phyloP scores from a whole-genome alignment of 2,797 vertebrate genomes.

The Astyanax mexicanus region DNA sequence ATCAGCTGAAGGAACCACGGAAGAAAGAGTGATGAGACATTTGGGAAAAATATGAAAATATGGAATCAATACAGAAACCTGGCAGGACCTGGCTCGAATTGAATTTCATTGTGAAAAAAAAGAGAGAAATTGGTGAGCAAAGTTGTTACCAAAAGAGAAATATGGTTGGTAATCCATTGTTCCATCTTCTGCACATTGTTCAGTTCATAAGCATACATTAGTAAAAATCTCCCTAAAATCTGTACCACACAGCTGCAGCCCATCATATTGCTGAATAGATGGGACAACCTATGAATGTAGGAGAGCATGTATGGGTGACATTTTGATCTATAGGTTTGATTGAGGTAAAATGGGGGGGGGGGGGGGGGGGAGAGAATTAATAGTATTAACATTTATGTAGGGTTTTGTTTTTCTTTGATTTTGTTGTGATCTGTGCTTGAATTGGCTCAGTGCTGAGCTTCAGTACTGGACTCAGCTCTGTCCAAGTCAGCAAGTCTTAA shows the following conservation, averaged over 20 bases:
- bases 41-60: conserved; percentile 70
- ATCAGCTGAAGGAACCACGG: conserved; percentile 59
- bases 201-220: conserved; percentile 63
- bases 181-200: conserved; percentile 60
- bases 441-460: conserved; percentile 55
- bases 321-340: conserved; percentile 50
- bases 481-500: conserved; percentile 1
- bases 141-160: conserved; percentile 53
- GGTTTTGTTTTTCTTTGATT: conserved; percentile 14
- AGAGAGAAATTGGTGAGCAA: conserved; percentile 64
- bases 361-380: conserved; percentile 31
- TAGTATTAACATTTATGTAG: conserved; percentile 41
- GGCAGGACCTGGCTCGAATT: conserved; percentile 72
- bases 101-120: conserved; percentile 71
- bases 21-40: conserved; percentile 60
- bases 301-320: conserved; percentile 63
- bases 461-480: neutral
- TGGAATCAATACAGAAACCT: conserved; percentile 71
- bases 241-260: conserved; percentile 68
- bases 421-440: conserved; percentile 60
- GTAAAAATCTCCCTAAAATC: conserved; percentile 56
- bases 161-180: conserved; percentile 60
- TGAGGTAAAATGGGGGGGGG: conserved; percentile 14
- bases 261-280: conserved; percentile 64
- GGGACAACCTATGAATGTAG: conserved; percentile 80